Evolutionary conservation across 2,797 vertebrate species (phyloP).

Genomic region (Chiroxiphia lanceolata): DNA sequence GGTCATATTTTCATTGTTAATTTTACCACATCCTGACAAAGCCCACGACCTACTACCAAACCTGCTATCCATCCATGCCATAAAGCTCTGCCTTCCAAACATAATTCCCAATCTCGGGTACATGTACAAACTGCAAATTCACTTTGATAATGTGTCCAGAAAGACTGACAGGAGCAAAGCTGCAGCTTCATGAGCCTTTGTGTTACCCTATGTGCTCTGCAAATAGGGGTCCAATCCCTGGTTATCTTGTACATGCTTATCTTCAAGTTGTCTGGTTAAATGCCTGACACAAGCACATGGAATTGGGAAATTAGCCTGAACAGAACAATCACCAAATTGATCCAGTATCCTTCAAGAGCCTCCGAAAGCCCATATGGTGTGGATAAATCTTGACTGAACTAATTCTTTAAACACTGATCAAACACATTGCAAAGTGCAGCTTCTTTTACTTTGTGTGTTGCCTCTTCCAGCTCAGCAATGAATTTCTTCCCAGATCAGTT

Average conservation of each 20-base stretch:
- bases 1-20: neutral
- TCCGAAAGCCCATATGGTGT: neutral
- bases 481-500: neutral
- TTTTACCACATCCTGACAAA: neutral
- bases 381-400: neutral
- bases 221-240: neutral
- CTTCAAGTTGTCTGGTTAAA: neutral
- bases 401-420: neutral
- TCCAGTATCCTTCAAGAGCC: neutral
- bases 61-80: neutral
- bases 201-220: fast-evolving
- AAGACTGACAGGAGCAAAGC: neutral
- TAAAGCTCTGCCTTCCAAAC: neutral
- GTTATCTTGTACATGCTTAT: neutral
- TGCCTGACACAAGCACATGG: neutral
- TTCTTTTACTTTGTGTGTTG: neutral
- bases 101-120: neutral
- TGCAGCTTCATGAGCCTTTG: neutral
- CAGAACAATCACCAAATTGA: neutral
- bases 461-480: neutral
- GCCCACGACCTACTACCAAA: neutral
- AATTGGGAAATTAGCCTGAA: neutral
- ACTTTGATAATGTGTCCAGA: neutral
- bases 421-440: neutral
- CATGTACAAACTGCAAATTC: neutral